Conservation (phyloP, 2,888 invertebrate genomes). For the Drosophila testacea region DNA sequence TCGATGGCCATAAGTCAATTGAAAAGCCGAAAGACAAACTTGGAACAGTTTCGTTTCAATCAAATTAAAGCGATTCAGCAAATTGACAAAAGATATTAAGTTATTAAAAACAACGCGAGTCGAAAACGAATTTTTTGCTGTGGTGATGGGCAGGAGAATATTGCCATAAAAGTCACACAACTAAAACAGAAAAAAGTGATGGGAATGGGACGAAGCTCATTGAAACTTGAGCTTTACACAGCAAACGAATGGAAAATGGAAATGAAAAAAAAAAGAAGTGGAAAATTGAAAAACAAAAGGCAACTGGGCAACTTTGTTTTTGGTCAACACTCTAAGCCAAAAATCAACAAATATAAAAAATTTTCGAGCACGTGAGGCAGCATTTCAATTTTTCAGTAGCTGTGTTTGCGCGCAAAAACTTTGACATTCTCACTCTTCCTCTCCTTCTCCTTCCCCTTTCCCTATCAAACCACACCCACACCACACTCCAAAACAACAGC, state of each 20-base stretch:
- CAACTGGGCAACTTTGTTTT: slow-evolving; percentile 69
- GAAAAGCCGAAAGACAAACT: slow-evolving; percentile 53
- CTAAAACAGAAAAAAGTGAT: slow-evolving; percentile 38
- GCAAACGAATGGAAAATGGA: slow-evolving; percentile 4
- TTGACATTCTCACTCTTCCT: slow-evolving; percentile 47
- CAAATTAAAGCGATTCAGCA: slow-evolving; percentile 64
- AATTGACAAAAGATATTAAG: slow-evolving; percentile 74
- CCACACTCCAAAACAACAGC: slow-evolving; percentile 31
- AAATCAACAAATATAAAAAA: slow-evolving; percentile 79
- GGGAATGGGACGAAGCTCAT: slow-evolving; percentile 40
- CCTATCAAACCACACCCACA: slow-evolving; percentile 27
- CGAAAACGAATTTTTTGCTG: slow-evolving; percentile 27
- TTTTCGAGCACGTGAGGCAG: slow-evolving; percentile 74
- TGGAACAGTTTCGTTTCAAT: slow-evolving; percentile 67
- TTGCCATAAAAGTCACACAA: slow-evolving; percentile 56
- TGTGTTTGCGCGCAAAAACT: slow-evolving; percentile 58
- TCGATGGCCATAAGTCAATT: slow-evolving; percentile 32
- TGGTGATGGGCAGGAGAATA: slow-evolving; percentile 4
- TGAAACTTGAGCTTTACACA: slow-evolving; percentile 54
- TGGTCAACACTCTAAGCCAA: slow-evolving; percentile 81
- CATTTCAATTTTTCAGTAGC: slow-evolving; percentile 78
- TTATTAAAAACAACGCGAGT: slow-evolving; percentile 66
- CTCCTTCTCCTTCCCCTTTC: background rate
- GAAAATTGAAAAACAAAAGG: slow-evolving; percentile 76
- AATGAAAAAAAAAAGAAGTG: slow-evolving; percentile 47